Evolutionary conservation across 2,888 invertebrate species (phyloP).

Genomic region (Gnatocerus cornutus): DNA sequence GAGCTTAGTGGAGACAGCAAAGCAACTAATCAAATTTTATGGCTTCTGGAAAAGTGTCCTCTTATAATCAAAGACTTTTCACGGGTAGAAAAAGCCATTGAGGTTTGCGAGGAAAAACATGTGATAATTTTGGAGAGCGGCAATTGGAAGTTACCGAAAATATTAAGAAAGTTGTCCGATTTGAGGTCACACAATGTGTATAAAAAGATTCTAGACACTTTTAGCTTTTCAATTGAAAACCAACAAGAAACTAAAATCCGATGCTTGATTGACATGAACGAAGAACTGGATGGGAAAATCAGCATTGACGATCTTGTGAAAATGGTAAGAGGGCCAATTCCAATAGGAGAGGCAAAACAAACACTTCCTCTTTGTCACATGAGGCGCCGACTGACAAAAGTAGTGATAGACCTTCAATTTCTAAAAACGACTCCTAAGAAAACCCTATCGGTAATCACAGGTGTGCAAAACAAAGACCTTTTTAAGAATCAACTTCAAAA

Average conservation of each 20-base stretch:
- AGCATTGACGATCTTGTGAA: background rate
- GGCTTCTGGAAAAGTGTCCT: too few relatives aligned
- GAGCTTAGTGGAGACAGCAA: too few relatives aligned
- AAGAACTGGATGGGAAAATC: background rate
- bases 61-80: too few relatives aligned
- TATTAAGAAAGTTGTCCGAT: too few relatives aligned
- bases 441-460: background rate
- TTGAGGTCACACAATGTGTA: background rate
- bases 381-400: background rate
- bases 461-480: background rate
- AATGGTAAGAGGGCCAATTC: background rate
- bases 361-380: background rate
- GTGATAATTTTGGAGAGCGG: background rate
- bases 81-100: too few relatives aligned
- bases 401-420: background rate
- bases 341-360: background rate
- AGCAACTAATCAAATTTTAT: too few relatives aligned
- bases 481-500: background rate
- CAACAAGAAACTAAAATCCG: background rate
- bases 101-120: too few relatives aligned
- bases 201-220: background rate
- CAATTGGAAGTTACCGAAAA: too few relatives aligned
- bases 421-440: background rate
- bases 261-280: background rate
- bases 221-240: slow-evolving; percentile 1